phyloP scores from a whole-genome alignment of 2,888 invertebrate species.

The Druceiella hillmani region DNA sequence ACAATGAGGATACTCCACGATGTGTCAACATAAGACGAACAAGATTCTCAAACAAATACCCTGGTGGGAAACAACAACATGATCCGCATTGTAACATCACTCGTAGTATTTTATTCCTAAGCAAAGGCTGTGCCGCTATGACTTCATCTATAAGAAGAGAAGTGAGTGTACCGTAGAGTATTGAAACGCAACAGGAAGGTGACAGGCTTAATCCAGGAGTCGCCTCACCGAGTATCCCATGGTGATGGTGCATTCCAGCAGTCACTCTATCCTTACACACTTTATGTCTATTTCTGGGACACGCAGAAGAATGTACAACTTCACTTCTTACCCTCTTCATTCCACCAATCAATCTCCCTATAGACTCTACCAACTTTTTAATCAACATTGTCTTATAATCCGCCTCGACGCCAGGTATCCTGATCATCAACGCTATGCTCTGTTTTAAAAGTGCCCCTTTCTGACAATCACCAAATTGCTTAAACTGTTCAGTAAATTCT shows the following conservation, averaged over 20 bases:
- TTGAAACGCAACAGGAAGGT: conserved; percentile 51
- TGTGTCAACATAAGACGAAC: conserved; percentile 45
- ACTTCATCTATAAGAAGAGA: conserved; percentile 43
- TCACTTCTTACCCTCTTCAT: conserved; percentile 55
- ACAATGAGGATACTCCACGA: conserved; percentile 34
- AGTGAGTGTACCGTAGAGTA: conserved; percentile 50
- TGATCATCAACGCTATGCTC: conserved; percentile 50
- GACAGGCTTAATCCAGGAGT: conserved; percentile 34
- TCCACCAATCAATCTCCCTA: conserved; percentile 50
- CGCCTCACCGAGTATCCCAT: conserved; percentile 50
- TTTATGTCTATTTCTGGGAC: conserved; percentile 48
- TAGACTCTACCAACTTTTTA: conserved; percentile 50
- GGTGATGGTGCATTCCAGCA: conserved; percentile 53
- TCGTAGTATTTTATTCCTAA: conserved; percentile 46
- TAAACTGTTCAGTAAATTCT: conserved; percentile 55
- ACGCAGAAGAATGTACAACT: conserved; percentile 50
- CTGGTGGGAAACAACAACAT: conserved; percentile 59
- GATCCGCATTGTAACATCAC: conserved; percentile 54
- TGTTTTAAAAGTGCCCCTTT: conserved; percentile 53
- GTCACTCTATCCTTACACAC: conserved; percentile 41
- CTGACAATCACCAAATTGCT: conserved; percentile 53
- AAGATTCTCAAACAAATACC: conserved; percentile 43
- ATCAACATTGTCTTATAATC: conserved; percentile 39
- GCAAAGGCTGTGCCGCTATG: conserved; percentile 33
- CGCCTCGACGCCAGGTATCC: conserved; percentile 39